A percentile compares a stretch with the other conserved stretches of the same genome.
phyloP scores from a whole-genome alignment of 1,140 invertebrate genomes.

The Temnothorax curvispinosus region DNA sequence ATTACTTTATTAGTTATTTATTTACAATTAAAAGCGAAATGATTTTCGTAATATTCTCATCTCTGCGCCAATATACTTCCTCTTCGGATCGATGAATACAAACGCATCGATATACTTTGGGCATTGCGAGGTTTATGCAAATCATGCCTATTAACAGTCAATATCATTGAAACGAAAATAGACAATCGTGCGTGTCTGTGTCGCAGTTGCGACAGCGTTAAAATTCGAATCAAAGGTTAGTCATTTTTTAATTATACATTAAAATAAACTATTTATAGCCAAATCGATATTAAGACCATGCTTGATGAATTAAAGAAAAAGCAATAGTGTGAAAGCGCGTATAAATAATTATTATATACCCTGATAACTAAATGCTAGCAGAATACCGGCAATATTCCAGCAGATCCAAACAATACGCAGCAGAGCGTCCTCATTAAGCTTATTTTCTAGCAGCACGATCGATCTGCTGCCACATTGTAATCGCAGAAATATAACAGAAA shows the following conservation, averaged over 20 bases:
- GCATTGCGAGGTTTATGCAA: neutral
- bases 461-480: too few species aligned
- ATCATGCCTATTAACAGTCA: slow-evolving; percentile 6
- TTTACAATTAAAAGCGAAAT: neutral
- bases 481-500: too few species aligned
- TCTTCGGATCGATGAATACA: neutral
- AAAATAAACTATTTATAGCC: neutral
- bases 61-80: neutral
- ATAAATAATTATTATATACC: neutral
- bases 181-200: neutral
- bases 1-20: neutral
- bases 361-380: too few species aligned
- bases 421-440: too few species aligned
- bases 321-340: neutral
- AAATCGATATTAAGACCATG: neutral
- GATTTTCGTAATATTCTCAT: neutral
- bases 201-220: neutral
- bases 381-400: too few species aligned
- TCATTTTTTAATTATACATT: neutral
- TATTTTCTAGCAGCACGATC: too few species aligned
- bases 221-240: neutral
- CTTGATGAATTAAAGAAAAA: neutral
- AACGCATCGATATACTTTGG: neutral
- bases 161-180: slow-evolving; percentile 12
- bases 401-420: too few species aligned